phyloP scores from a whole-genome alignment of 2,888 invertebrate genomes.

The Parnassius smintheus region DNA sequence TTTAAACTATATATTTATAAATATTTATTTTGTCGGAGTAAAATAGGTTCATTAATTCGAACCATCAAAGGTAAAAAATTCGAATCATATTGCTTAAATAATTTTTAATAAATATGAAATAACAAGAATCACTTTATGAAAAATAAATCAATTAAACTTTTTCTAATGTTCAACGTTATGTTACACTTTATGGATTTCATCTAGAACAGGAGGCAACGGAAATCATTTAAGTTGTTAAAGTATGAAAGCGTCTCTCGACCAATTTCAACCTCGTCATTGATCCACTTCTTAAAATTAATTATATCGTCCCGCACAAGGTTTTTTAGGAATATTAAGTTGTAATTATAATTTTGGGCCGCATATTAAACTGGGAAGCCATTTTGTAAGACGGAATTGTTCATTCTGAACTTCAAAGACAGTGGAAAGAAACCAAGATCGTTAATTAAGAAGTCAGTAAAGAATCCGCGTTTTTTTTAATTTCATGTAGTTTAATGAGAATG shows the following conservation, averaged over 20 bases:
- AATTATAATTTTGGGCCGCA: conserved; percentile 11
- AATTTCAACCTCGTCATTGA: conserved; percentile 8
- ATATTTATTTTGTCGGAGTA: too few species aligned
- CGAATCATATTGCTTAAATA: too few species aligned
- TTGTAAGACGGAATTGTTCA: conserved; percentile 14
- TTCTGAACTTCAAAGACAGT: conserved; percentile 15
- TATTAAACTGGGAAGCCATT: conserved; percentile 17
- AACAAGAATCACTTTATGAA: too few species aligned
- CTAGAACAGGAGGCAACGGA: background rate
- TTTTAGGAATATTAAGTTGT: conserved; percentile 15
- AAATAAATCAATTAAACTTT: too few species aligned
- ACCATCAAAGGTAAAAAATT: too few species aligned
- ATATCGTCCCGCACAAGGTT: conserved; percentile 5
- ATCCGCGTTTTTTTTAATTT: background rate
- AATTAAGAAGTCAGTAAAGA: conserved; percentile 10
- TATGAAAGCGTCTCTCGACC: background rate
- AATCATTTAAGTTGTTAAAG: background rate
- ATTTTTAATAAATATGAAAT: too few species aligned
- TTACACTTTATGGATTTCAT: too few species aligned
- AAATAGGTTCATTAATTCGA: too few species aligned
- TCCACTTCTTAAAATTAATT: conserved; percentile 14
- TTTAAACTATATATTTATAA: too few species aligned
- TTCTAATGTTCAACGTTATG: too few species aligned
- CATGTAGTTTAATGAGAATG: background rate
- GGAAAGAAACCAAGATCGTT: conserved; percentile 16